A percentile compares a stretch with the other conserved stretches of the same genome.
These are phyloP conservation scores for Apus apus DNA, from an alignment of 2,113 vertebrate genomes.

Conservation along the genomic window DNA sequence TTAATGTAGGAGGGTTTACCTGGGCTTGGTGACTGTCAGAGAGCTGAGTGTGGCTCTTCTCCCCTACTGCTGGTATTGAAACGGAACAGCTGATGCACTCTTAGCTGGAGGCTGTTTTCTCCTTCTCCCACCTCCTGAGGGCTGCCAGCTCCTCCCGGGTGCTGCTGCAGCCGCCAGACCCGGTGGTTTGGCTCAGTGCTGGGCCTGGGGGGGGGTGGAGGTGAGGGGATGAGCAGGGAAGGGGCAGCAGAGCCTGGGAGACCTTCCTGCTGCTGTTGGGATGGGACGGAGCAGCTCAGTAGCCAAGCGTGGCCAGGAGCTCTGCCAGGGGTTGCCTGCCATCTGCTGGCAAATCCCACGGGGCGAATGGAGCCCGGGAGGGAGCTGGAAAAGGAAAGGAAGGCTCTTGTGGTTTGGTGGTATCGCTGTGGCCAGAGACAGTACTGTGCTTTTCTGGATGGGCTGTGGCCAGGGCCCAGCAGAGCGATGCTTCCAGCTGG, in stretches of 20 bases:
- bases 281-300: not conserved
- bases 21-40: not conserved
- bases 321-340: constrained; percentile 53
- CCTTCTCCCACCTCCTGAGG: not conserved
- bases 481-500: not conserved
- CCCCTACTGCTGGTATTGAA: not conserved
- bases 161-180: accelerated
- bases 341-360: constrained; percentile 53
- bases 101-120: not conserved
- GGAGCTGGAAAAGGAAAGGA: not conserved
- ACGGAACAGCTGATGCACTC: not conserved
- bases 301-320: not conserved
- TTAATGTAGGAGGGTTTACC: not conserved
- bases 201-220: accelerated
- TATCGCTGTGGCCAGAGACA: not conserved
- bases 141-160: not conserved
- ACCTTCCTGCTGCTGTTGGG: not conserved
- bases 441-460: not conserved
- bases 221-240: not conserved
- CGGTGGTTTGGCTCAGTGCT: too few relatives aligned
- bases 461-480: accelerated
- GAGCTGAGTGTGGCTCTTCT: not conserved
- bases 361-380: not conserved
- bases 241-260: not conserved
- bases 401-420: not conserved